phyloP scores from a whole-genome alignment of 1,140 invertebrate genomes.

The Heliconius hermathena region DNA sequence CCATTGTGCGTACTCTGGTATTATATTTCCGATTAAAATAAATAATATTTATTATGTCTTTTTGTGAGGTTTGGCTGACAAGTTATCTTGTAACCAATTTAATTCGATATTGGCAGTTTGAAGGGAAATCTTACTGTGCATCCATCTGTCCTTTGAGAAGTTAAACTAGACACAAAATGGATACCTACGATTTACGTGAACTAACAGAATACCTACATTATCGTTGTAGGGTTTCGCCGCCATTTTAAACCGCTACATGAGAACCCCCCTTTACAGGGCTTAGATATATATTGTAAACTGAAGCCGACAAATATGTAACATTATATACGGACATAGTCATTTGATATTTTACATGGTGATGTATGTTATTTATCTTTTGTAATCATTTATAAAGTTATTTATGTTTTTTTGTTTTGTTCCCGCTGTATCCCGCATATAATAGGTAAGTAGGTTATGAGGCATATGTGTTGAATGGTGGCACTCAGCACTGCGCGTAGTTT shows the following conservation, averaged over 20 bases:
- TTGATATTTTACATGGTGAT: not conserved
- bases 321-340: not conserved
- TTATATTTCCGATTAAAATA: conserved; percentile 63
- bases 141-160: not conserved
- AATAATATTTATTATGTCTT: conserved; percentile 42
- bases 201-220: not conserved
- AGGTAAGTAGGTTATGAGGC: too few species aligned
- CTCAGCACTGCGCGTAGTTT: too few species aligned
- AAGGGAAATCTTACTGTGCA: not conserved
- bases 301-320: not conserved
- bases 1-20: conserved; percentile 58
- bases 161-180: not conserved
- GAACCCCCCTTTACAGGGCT: not conserved
- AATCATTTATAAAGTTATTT: not conserved
- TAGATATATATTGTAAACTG: not conserved
- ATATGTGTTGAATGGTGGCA: too few species aligned
- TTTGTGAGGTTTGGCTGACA: conserved; percentile 7
- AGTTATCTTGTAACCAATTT: not conserved
- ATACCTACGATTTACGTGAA: not conserved
- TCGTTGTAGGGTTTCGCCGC: not conserved
- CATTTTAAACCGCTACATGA: conserved; percentile 3
- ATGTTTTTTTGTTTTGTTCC: too few species aligned
- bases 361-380: not conserved
- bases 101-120: not conserved
- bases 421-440: too few species aligned